Evolutionary conservation across 2,888 invertebrate species (phyloP).

Genomic region (Chrysomela aeneicollis): DNA sequence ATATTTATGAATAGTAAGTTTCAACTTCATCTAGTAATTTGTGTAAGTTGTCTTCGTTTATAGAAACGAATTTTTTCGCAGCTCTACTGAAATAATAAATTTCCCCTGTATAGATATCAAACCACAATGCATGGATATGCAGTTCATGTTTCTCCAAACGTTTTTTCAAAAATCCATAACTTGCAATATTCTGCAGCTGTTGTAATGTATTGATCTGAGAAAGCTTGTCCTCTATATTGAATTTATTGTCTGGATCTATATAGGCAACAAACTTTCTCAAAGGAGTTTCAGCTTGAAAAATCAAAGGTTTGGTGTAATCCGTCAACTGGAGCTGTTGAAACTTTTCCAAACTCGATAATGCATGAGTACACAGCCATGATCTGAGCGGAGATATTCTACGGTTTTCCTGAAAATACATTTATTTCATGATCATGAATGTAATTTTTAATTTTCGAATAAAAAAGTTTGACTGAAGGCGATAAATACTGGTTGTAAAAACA

Average conservation of each 20-base stretch:
- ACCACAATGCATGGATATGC: constrained; percentile 95
- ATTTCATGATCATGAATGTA: neutral
- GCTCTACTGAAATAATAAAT: constrained; percentile 93
- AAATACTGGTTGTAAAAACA: too few species aligned
- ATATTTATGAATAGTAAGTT: constrained; percentile 75
- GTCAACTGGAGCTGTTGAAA: constrained; percentile 75
- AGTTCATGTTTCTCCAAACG: constrained; percentile 82
- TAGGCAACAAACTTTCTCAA: constrained; percentile 89
- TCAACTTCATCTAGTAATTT: constrained; percentile 78
- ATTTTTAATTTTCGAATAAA: too few species aligned
- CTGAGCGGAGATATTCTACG: constrained; percentile 86
- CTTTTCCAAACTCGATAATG: constrained; percentile 80
- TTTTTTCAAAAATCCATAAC: constrained; percentile 88
- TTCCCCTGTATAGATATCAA: constrained; percentile 96
- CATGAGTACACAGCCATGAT: constrained; percentile 92
- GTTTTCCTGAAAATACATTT: constrained; percentile 66
- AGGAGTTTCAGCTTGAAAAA: constrained; percentile 88
- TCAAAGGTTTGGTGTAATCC: constrained; percentile 74
- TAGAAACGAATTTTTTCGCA: constrained; percentile 83
- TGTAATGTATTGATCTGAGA: constrained; percentile 95
- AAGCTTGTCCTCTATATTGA: constrained; percentile 88
- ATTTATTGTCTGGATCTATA: constrained; percentile 92
- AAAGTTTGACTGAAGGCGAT: too few species aligned
- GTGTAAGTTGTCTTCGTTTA: constrained; percentile 84
- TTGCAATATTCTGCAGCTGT: constrained; percentile 91